Evolutionary conservation across 2,113 vertebrate genomes (phyloP), one percentile per base, ranked within the genome.

Genomic region (Gnathonemus echidnorhynchus): DNA sequence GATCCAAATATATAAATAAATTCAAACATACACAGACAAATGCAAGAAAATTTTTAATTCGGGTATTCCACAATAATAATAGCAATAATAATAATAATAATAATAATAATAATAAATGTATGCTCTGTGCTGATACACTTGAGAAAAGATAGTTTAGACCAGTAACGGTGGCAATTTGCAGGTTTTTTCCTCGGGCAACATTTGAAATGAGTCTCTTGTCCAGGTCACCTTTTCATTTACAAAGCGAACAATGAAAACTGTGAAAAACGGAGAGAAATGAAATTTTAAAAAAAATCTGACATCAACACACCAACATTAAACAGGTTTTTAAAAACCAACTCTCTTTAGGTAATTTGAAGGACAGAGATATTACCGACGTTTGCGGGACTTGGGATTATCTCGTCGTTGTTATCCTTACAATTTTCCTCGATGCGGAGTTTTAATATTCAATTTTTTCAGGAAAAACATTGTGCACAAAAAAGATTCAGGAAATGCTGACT

Each of bases 191-290:
- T 53, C 9, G 6, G 49, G 49, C 49, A 27, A 87, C 31, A 17
- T 52, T 10, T 19, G 48, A 31, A 35, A 53, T 15, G 49, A 53
- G 27, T 53, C 24, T 53, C 35, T 17, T 42, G 35, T 19, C 31
- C 74, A 42, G 74, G 74, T 80, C 74, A 80, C 74, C 74, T 80
- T 35, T 80, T 42, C 74, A 80, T 80, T 80, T 80, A 42, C 74
- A 39, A 80, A 15, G 35, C 15, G 35, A 19, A 19, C 74, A 42
- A 80, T 80, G 35, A 15, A 42, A 80, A 80, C n/a, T 80, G 6
- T 17, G 4, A 80, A 42, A 80, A 42, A 62, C 24, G 56, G 31
- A 80, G 35, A 19, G 31, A 39, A 66, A 27, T 66, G 0, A 62
- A 62, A 58, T 7, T 1, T 7, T 0, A 2, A 58, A 58, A 0